Evolutionary conservation across 2,888 invertebrate species (phyloP).

Genomic region (Xanthostigma xanthostigma): DNA sequence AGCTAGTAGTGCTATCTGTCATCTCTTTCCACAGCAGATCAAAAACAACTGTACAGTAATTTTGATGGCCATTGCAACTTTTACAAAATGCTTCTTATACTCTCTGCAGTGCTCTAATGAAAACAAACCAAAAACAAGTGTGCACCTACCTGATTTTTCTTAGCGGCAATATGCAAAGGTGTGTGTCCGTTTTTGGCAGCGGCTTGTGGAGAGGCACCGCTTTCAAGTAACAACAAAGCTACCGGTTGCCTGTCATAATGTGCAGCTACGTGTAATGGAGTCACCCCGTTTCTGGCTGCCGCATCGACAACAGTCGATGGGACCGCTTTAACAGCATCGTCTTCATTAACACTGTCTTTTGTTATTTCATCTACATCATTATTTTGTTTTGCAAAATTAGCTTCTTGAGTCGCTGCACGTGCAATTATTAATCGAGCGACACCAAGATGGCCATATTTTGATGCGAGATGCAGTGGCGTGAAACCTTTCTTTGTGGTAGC

Average conservation of each 20-base stretch:
- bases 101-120: not conserved
- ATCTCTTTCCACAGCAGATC: too few species aligned
- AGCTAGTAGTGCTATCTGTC: too few species aligned
- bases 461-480: conserved; percentile 91
- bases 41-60: too few species aligned
- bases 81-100: too few species aligned
- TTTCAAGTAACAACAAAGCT: conserved; percentile 76
- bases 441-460: conserved; percentile 90
- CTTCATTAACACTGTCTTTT: not conserved
- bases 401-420: conserved; percentile 52
- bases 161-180: conserved; percentile 92
- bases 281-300: conserved; percentile 88
- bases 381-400: not conserved
- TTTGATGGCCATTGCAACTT: too few species aligned
- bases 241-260: conserved; percentile 93
- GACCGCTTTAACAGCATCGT: not conserved
- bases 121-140: not conserved
- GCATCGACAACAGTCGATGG: conserved; percentile 44
- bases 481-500: conserved; percentile 94
- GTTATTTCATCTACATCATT: not conserved
- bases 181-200: conserved; percentile 97
- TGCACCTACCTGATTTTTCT: conserved; percentile 70
- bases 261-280: conserved; percentile 90
- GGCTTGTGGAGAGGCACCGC: conserved; percentile 86
- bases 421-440: conserved; percentile 78